Conservation (phyloP, 2,797 vertebrate genomes). For the Hydrocynus forskahlii region DNA sequence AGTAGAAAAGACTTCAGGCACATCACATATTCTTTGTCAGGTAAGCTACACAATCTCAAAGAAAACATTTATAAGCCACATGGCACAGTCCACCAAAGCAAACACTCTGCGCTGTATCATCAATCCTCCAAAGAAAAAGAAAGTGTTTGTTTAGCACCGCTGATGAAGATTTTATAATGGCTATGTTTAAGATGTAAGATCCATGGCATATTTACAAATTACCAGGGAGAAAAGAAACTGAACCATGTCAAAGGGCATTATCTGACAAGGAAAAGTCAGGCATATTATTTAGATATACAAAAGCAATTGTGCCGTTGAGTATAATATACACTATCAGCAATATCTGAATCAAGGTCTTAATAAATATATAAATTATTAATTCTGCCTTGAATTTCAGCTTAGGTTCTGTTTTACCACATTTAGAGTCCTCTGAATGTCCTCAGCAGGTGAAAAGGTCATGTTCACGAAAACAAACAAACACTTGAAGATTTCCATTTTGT, state of each 20-base stretch:
- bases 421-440: not conserved
- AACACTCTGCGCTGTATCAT: slow-evolving; percentile 16
- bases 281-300: not conserved
- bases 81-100: slow-evolving; percentile 19
- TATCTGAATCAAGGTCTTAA: too few relatives aligned
- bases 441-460: not conserved
- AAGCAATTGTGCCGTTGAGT: slow-evolving; percentile 20
- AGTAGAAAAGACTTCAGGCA: slow-evolving; percentile 32
- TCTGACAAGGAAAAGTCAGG: not conserved
- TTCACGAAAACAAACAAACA: not conserved
- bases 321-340: not conserved
- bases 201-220: slow-evolving; percentile 35
- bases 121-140: slow-evolving; percentile 28
- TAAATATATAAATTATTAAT: not conserved
- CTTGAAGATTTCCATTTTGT: slow-evolving; percentile 6
- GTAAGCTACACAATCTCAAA: slow-evolving; percentile 24
- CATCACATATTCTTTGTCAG: slow-evolving; percentile 28
- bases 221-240: not conserved
- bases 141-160: slow-evolving; percentile 33
- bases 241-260: slow-evolving; percentile 2
- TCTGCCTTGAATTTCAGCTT: not conserved
- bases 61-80: slow-evolving; percentile 28
- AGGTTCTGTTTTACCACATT: not conserved
- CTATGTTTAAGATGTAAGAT: slow-evolving; percentile 22
- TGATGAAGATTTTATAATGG: slow-evolving; percentile 39